Evolutionary conservation across 2,797 vertebrate species (phyloP), one percentile per base, ranked within the genome.

Genomic region (Danio kyathit): DNA sequence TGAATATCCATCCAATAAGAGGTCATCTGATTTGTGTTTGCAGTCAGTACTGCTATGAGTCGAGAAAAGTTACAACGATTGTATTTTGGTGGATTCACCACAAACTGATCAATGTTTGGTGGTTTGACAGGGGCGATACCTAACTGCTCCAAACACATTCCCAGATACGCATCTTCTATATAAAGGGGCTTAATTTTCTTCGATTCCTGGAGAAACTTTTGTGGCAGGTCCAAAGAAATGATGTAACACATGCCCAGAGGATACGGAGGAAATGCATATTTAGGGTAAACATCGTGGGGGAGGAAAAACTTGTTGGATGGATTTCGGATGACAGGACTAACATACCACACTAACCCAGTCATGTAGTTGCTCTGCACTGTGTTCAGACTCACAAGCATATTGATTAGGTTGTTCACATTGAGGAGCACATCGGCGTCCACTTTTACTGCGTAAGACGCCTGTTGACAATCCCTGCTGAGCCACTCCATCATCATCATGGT

Each of bases 111-210:
- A 0, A 85, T 66, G 6, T 91, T 6, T 0, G 44, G 90, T 0
- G 93, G 81, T 7, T 74, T 0, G 0, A 64, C 88, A 0, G 86
- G 83, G 0, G 0, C 0, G 0, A 94, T 17, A 0, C 88, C 87
- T 0, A 95, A 60, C 0, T 72, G 84, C 12, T 87, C 87, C 72
- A 96, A 88, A 81, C 94, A 95, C 65, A 93, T 19, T 0, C 95
- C 96, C 38, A 95, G 84, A 56, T 94, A 96, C 0, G 86, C 90
- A 0, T 96, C 95, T 76, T 97, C 96, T 38, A 96, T 95, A 81
- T 90, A 92, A 57, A 95, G 92, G 4, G 89, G 84, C 0, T 83
- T 90, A 46, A 95, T 60, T 0, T 10, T 52, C 13, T 92, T 92
- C 0, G 92, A 93, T 1, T 49, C 44, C 0, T 46, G 14, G 11